Evolutionary conservation across 2,113 vertebrate genomes (phyloP).

Genomic region (Pelobates fuscus): DNA sequence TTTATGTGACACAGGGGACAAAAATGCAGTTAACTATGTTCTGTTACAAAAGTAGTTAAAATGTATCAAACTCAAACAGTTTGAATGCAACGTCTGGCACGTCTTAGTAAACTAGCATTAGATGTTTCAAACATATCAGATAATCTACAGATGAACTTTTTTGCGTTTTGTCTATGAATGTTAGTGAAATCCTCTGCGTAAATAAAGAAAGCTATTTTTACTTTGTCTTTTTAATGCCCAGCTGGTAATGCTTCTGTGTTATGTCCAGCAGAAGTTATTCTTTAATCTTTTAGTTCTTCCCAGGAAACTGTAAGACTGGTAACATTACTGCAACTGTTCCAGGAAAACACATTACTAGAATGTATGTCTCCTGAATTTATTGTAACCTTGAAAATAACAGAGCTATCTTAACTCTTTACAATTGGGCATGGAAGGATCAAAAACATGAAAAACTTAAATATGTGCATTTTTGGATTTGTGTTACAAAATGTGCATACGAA

Average conservation of each 20-base stretch:
- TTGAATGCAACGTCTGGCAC: too few species aligned
- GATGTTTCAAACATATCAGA: background rate
- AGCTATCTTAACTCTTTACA: too few species aligned
- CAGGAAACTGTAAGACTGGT: background rate
- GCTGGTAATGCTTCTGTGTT: slow-evolving; percentile 1
- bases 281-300: slow-evolving; percentile 8
- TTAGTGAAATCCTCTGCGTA: background rate
- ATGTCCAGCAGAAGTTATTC: slow-evolving; percentile 1
- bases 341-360: background rate
- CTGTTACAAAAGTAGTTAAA: too few species aligned
- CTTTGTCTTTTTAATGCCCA: background rate
- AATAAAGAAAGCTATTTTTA: background rate
- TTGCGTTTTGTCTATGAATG: background rate
- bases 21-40: too few species aligned
- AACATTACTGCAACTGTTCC: slow-evolving; percentile 1
- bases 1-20: too few species aligned
- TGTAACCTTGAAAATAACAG: too few species aligned
- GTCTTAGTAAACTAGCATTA: background rate
- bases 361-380: too few species aligned
- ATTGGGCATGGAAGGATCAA: too few species aligned
- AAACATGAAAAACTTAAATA: too few species aligned
- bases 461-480: too few species aligned
- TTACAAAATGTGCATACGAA: too few species aligned
- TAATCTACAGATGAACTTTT: background rate
- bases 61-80: too few species aligned